Evolutionary conservation across 2,888 invertebrate genomes (phyloP).

Genomic region (Trissolcus japonicus): DNA sequence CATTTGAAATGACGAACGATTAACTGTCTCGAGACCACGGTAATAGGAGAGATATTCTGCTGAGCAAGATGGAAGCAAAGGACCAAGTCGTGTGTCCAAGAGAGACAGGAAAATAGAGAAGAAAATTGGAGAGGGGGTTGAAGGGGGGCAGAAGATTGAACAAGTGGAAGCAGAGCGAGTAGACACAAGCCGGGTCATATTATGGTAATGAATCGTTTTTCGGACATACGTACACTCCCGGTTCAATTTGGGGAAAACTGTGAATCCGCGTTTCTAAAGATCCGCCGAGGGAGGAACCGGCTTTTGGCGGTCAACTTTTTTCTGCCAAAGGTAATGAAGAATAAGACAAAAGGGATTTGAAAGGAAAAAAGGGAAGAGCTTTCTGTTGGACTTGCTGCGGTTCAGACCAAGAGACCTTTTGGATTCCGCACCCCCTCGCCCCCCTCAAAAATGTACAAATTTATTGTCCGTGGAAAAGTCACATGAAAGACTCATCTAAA

Average conservation of each 20-base stretch:
- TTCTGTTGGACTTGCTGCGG: background rate
- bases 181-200: slow-evolving; percentile 65
- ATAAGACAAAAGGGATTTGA: slow-evolving; percentile 41
- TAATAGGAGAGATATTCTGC: slow-evolving; percentile 35
- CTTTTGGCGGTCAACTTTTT: slow-evolving; percentile 49
- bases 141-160: slow-evolving; percentile 46
- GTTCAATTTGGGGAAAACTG: slow-evolving; percentile 55
- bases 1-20: slow-evolving; percentile 47
- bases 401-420: too few species aligned
- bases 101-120: slow-evolving; percentile 22
- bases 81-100: slow-evolving; percentile 32
- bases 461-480: too few species aligned
- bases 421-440: too few species aligned
- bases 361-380: slow-evolving; percentile 15
- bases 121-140: slow-evolving; percentile 29
- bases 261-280: slow-evolving; percentile 37
- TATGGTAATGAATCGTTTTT: slow-evolving; percentile 68
- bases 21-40: slow-evolving; percentile 45
- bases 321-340: slow-evolving; percentile 35
- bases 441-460: too few species aligned
- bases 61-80: slow-evolving; percentile 13
- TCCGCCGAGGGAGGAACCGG: slow-evolving; percentile 14
- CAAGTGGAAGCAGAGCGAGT: slow-evolving; percentile 41
- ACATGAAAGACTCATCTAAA: too few species aligned
- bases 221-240: slow-evolving; percentile 58